A percentile compares a stretch with the other conserved stretches of the same genome.
These are phyloP conservation scores for Laodelphax striatellus DNA, from an alignment of 1,140 invertebrate genomes.

Conservation along the genomic window DNA sequence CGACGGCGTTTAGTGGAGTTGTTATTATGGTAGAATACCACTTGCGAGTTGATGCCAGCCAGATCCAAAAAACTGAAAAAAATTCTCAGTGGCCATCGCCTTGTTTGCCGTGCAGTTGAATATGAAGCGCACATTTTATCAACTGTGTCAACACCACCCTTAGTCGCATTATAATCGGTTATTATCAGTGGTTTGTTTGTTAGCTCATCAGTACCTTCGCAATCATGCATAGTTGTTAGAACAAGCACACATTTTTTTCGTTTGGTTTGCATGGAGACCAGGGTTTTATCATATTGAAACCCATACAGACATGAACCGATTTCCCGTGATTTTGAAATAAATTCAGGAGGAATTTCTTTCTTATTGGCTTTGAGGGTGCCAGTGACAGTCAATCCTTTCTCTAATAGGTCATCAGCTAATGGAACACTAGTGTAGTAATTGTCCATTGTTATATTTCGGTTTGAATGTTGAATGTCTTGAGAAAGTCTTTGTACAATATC, in stretches of 20 bases:
- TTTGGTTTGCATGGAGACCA: conserved; percentile 26
- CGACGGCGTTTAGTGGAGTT: not conserved
- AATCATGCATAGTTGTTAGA: conserved; percentile 27
- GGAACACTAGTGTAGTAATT: conserved; percentile 30
- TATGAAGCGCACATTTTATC: conserved; percentile 24
- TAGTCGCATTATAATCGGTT: conserved; percentile 28
- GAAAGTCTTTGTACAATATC: conserved; percentile 28
- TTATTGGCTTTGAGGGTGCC: conserved; percentile 31
- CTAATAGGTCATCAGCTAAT: conserved; percentile 24
- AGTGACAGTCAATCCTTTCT: conserved; percentile 28
- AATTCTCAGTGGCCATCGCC: conserved; percentile 24
- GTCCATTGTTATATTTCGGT: conserved; percentile 31
- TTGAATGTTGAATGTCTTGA: conserved; percentile 26
- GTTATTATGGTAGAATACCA: conserved; percentile 12
- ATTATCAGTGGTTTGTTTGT: conserved; percentile 28
- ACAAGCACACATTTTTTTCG: conserved; percentile 9
- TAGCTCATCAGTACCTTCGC: conserved; percentile 16
- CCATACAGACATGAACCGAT: not conserved
- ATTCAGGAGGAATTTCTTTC: conserved; percentile 26
- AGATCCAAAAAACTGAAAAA: conserved; percentile 25
- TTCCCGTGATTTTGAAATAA: not conserved
- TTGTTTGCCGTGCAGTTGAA: conserved; percentile 14
- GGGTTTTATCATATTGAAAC: not conserved
- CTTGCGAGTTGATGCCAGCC: conserved; percentile 21
- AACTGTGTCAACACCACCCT: conserved; percentile 29